Evolutionary conservation across 1,140 invertebrate genomes (phyloP), one percentile per base, ranked within the genome.

Genomic region (Lepidotrigona ventralis): DNA sequence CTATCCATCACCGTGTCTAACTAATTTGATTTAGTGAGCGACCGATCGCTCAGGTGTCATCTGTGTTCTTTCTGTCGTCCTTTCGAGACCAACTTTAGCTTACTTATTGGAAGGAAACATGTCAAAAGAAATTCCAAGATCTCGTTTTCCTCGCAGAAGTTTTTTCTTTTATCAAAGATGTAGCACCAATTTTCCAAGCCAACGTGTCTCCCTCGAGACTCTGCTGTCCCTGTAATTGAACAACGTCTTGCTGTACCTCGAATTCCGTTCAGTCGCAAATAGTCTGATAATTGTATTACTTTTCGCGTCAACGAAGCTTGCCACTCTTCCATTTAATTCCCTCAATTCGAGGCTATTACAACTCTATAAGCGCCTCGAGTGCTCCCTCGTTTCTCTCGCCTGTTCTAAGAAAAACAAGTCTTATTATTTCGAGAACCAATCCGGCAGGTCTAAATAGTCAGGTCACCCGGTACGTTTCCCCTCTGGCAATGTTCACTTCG

Each of bases 401-500:
- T 4, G 17, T 46, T 64, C 21, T 33, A 33, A 17, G 71, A 51
- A 64, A 73, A 81, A 51, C 56, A 60, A 72, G 79, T 29, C 54
- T 74, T 74, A 74, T 74, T 74, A 74, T 74, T 76, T n/a, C 23
- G 56, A 46, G 74, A 76, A 60, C 56, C 33, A 46, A 63, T 76
- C 23, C 14, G 11, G 19, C 33, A 15, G 39, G 63, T 58, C 19
- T 26, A 69, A 75, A 82, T 82, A 74, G 79, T 60, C 80, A 56
- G 73, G 53, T 77, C 80, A 82, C 80, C 63, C 74, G 84, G 53
- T 85, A 85, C 60, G 69, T 72, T 66, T 60, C 46, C 81, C 84
- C 81, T 79, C 70, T 63, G 81, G 75, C 81, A 63, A 79, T 73
- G 68, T 77, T 23, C 79, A 80, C 54, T 46, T n/a, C 11, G 79